phyloP scores from a whole-genome alignment of 1,140 invertebrate genomes.

The Papilio aristodemus region DNA sequence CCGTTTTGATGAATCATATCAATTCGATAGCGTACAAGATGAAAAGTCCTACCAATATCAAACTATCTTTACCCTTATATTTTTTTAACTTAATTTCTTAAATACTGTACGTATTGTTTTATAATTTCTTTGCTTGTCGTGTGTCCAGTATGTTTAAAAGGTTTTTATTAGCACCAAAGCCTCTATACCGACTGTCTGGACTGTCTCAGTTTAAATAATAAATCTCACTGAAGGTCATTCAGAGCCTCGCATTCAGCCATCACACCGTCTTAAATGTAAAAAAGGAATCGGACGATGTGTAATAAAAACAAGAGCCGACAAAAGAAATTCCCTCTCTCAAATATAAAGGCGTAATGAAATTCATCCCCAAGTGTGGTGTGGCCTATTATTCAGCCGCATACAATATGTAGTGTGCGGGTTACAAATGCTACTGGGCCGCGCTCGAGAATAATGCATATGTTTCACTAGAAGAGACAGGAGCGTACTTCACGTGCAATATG shows the following conservation, averaged over 20 bases:
- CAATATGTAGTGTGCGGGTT: conserved; percentile 71
- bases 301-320: conserved; percentile 35
- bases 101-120: neutral
- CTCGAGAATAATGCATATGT: conserved; percentile 37
- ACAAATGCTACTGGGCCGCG: conserved; percentile 63
- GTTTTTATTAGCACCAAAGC: conserved; percentile 9
- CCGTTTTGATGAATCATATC: no score
- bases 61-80: no score
- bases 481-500: conserved; percentile 21
- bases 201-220: conserved; percentile 22
- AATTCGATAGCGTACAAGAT: no score
- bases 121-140: neutral
- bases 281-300: conserved; percentile 30
- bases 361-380: conserved; percentile 74
- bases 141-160: neutral
- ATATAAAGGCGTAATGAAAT: conserved; percentile 75
- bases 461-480: conserved; percentile 34
- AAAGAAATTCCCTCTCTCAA: conserved; percentile 63
- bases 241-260: conserved; percentile 22
- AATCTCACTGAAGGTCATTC: conserved; percentile 24
- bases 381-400: conserved; percentile 74
- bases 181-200: neutral
- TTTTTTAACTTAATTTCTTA: neutral
- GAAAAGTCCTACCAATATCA: no score
- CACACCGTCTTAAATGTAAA: conserved; percentile 26